Percentiles rank a stretch among this genome's conserved stretches.
Evolutionary conservation across 2,797 vertebrate species (phyloP).

Genomic region (Betta splendens): DNA sequence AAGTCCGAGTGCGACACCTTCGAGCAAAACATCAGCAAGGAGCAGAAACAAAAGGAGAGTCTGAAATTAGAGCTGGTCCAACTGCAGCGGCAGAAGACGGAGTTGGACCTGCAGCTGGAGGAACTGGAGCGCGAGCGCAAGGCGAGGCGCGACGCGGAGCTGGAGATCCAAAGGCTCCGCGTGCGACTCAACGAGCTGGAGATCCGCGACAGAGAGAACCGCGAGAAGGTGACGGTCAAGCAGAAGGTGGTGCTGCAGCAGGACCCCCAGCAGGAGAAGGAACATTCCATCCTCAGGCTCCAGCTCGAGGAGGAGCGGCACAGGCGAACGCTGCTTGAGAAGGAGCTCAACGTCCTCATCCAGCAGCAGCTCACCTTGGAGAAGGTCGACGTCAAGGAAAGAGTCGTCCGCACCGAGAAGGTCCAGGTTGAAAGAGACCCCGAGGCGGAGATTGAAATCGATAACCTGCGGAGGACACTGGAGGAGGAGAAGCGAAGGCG

Average conservation of each 20-base stretch:
- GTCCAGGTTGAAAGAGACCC: slow-evolving; percentile 93
- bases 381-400: slow-evolving; percentile 91
- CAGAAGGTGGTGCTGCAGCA: slow-evolving; percentile 97
- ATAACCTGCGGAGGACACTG: slow-evolving; percentile 86
- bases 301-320: slow-evolving; percentile 94
- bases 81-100: slow-evolving; percentile 84
- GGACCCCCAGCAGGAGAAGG: slow-evolving; percentile 96
- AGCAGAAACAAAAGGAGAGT: slow-evolving; percentile 88
- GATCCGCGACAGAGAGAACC: slow-evolving; percentile 88
- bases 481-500: slow-evolving; percentile 89
- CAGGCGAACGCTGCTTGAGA: slow-evolving; percentile 88
- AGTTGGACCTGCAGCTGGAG: slow-evolving; percentile 92
- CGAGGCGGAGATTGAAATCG: slow-evolving; percentile 91
- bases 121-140: slow-evolving; percentile 92
- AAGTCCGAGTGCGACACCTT: slow-evolving; percentile 87
- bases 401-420: slow-evolving; percentile 93
- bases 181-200: slow-evolving; percentile 86
- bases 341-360: slow-evolving; percentile 84
- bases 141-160: slow-evolving; percentile 89
- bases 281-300: slow-evolving; percentile 89
- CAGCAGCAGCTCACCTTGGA: slow-evolving; percentile 87
- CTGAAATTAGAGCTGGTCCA: slow-evolving; percentile 87
- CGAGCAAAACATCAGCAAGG: slow-evolving; percentile 85
- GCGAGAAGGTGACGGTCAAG: slow-evolving; percentile 92
- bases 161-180: slow-evolving; percentile 92